Percentiles rank a stretch among this genome's conserved stretches.
phyloP scores from a whole-genome alignment of 2,888 invertebrate genomes.

The Gari tellinella region DNA sequence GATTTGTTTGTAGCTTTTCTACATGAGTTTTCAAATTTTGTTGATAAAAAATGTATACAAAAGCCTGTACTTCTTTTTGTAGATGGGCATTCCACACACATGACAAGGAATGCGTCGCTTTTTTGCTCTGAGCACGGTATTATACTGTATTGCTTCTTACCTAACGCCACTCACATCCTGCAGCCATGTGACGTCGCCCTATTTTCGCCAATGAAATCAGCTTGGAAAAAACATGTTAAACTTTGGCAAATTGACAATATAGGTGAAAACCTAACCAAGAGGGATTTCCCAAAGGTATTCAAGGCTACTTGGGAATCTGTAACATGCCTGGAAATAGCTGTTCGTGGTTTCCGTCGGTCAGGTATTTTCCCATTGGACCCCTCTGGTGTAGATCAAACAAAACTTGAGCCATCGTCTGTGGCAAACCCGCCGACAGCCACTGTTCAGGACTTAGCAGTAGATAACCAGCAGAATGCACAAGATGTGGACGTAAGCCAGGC shows the following conservation, averaged over 20 bases:
- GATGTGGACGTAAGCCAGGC: no score
- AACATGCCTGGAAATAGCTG: conserved; percentile 27
- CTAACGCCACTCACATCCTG: conserved; percentile 42
- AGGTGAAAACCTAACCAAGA: conserved; percentile 36
- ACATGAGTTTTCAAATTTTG: conserved; percentile 3
- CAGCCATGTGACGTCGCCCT: conserved; percentile 46
- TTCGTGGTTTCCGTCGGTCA: conserved; percentile 29
- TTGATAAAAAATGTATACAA: background rate
- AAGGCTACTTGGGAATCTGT: conserved; percentile 30
- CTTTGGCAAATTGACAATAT: conserved; percentile 43
- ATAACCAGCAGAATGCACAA: no score
- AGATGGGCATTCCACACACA: conserved; percentile 44
- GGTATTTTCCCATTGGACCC: conserved; percentile 42
- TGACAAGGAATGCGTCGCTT: conserved; percentile 13
- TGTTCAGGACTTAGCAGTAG: background rate
- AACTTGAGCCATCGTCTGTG: conserved; percentile 33
- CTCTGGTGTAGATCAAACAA: conserved; percentile 24
- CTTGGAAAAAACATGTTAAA: conserved; percentile 41
- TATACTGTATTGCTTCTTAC: conserved; percentile 39
- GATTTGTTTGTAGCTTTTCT: conserved; percentile 40
- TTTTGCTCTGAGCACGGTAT: conserved; percentile 33
- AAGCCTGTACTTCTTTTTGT: conserved; percentile 39
- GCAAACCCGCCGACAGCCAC: background rate
- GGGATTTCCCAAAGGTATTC: conserved; percentile 36
- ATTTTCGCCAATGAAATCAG: conserved; percentile 35